Evolutionary conservation across 2,113 vertebrate genomes (phyloP), one percentile per base, ranked within the genome.

Genomic region (Phalacrocorax pelagicus): DNA sequence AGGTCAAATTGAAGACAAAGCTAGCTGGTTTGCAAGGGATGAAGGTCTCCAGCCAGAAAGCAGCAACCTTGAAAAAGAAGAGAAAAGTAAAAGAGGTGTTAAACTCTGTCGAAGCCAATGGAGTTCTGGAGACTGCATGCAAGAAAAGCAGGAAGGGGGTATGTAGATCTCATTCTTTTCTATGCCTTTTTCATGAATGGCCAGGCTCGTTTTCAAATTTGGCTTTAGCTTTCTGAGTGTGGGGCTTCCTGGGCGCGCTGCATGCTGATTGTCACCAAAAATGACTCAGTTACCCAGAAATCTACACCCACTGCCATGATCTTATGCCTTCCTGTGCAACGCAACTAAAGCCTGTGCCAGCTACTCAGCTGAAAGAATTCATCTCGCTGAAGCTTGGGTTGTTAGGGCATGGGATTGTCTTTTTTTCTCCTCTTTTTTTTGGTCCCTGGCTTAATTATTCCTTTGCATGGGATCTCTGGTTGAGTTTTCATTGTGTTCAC

Each of bases 41-140:
- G 11, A 58, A 54, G 38, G 49, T 67, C 21, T 74, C 94, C 34
- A 82, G 22, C 46, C 97, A 97, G 47, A 98, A 97, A 80, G 36
- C 67, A 36, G 49, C 80, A 40, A 13, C 81, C 44, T 57, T 98
- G 74, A 97, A 96, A 79, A 98, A 95, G 81, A 98, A 97, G 88
- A 98, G 97, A 86, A 98, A 91, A 58, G 58, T 86, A 51, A 97
- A 95, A 58, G 96, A 94, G 40, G 44, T 80, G 57, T 58, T 95
- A 3, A 88, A 86, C 44, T 67, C 87, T 26, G 66, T 88, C 0
- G 97, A 96, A 71, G 44, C n/a, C 42, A 97, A 94, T 0, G 92
- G 95, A 49, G 69, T 47, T 27, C 20, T 92, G 82, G 93, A 95
- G 59, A 26, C 88, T 26, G 78, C 59, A 6, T 81, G 90, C 83